Evolutionary conservation across 2,113 vertebrate genomes (phyloP).

Genomic region (western clawed frog (Xenopus tropicalis)): UCB_Xtro_10.0 CM004449.2:65826001-65826500

Average conservation of each 20-base stretch:
- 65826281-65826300: no score
- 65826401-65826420: no score
- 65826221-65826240: constrained; percentile 52
- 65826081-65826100: constrained; percentile 54
- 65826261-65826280: no score
- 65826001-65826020: neutral
- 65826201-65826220: constrained; percentile 41
- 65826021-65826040: constrained; percentile 47
- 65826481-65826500: no score
- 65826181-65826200: constrained; percentile 48
- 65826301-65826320: no score
- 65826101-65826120: constrained; percentile 67
- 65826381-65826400: no score
- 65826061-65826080: constrained; percentile 53
- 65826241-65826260: neutral
- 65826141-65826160: constrained; percentile 29
- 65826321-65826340: no score
- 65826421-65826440: no score
- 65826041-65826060: constrained; percentile 58
- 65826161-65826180: constrained; percentile 31
- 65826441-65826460: no score
- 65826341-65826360: no score
- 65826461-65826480: no score
- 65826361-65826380: no score
- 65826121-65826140: constrained; percentile 49